A percentile compares a stretch with the other conserved stretches of the same genome.
These are phyloP conservation scores for Lacanobia oleracea DNA, from an alignment of 2,888 invertebrate genomes.

Conservation along the genomic window DNA sequence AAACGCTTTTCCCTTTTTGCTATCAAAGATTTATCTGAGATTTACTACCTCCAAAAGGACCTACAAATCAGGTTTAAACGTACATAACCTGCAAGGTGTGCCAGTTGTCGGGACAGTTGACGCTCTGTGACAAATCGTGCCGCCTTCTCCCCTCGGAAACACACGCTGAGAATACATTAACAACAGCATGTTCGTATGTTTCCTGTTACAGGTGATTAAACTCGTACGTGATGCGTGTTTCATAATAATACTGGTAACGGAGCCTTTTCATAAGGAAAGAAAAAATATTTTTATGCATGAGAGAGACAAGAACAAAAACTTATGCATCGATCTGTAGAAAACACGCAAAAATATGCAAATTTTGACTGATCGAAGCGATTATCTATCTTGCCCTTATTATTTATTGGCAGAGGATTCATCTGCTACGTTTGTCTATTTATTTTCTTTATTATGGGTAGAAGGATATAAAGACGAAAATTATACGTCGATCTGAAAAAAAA, in stretches of 20 bases:
- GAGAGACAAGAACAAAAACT: too few relatives aligned
- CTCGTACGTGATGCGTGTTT: conserved; percentile 27
- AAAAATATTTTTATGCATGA: too few relatives aligned
- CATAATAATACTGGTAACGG: conserved; percentile 21
- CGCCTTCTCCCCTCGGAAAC: conserved; percentile 26
- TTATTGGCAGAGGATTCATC: too few relatives aligned
- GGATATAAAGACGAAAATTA: too few relatives aligned
- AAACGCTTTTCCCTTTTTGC: neutral
- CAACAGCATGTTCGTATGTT: conserved; percentile 34
- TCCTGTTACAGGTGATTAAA: conserved; percentile 41
- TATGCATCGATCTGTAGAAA: too few relatives aligned
- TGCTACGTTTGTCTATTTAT: too few relatives aligned
- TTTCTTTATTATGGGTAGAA: too few relatives aligned
- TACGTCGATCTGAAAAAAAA: too few relatives aligned
- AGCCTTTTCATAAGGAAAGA: conserved; percentile 5
- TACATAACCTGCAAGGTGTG: conserved; percentile 24
- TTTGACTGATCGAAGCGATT: too few relatives aligned
- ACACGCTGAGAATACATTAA: conserved; percentile 55
- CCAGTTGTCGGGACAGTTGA: conserved; percentile 31
- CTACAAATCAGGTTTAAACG: conserved; percentile 15
- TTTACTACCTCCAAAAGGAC: conserved; percentile 10
- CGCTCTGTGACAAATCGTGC: conserved; percentile 48
- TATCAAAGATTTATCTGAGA: neutral
- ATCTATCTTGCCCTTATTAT: too few relatives aligned
- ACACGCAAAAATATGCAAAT: too few relatives aligned